These are phyloP conservation scores for Propithecus perrieri DNA, from an alignment of 2,797 vertebrate genomes.

Conservation along the genomic window DNA sequence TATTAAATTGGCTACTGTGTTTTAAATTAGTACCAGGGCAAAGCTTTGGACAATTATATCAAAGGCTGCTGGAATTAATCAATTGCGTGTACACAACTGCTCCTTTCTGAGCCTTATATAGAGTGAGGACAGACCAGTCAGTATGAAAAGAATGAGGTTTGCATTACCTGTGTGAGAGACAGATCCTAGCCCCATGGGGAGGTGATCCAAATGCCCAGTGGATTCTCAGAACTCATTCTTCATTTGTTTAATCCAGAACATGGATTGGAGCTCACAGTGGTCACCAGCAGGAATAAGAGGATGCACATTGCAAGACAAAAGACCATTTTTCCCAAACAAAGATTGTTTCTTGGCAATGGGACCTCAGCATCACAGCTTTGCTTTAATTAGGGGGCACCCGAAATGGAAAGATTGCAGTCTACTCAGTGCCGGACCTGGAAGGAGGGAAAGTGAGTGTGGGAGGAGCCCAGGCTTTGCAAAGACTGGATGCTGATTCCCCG, in stretches of 20 bases:
- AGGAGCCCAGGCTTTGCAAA: background rate
- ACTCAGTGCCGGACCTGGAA: background rate
- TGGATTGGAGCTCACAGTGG: background rate
- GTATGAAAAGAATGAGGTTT: background rate
- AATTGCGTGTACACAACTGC: constrained; percentile 58
- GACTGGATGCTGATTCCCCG: background rate
- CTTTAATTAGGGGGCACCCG: background rate
- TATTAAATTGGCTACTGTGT: constrained; percentile 82
- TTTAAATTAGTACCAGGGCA: constrained; percentile 83
- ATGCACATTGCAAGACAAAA: constrained; percentile 32
- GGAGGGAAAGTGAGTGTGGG: background rate
- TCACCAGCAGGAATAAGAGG: background rate
- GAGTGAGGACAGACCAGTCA: background rate
- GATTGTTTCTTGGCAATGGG: background rate
- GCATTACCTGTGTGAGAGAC: constrained; percentile 38
- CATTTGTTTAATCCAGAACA: background rate
- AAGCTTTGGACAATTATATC: constrained; percentile 79
- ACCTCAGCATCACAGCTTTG: background rate
- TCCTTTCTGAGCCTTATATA: constrained; percentile 9
- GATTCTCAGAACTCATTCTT: background rate
- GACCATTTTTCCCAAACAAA: constrained; percentile 12
- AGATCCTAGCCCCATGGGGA: background rate
- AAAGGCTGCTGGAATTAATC: constrained; percentile 83
- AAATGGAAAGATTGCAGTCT: background rate
- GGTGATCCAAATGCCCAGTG: background rate